Conservation (phyloP, 2,797 vertebrate genomes). For the Somateria mollissima region DNA sequence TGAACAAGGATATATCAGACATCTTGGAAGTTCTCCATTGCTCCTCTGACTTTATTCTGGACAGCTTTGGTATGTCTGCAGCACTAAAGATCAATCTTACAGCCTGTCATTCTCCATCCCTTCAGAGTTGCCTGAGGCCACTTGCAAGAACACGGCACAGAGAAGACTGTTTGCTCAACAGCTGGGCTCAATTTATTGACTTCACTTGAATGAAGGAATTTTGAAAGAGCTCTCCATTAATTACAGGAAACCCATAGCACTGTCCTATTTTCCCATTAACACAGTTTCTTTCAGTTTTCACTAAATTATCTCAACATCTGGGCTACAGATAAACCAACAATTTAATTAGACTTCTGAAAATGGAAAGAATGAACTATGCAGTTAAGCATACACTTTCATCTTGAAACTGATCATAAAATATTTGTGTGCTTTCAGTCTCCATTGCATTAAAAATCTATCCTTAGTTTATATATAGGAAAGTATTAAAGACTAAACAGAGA, state of each 20-base stretch:
- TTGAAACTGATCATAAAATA: conserved; percentile 72
- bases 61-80: neutral
- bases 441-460: conserved; percentile 37
- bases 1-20: neutral
- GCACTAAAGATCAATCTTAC: conserved; percentile 57
- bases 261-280: conserved; percentile 86
- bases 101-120: conserved; percentile 40
- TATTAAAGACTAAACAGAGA: conserved; percentile 37
- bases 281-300: conserved; percentile 79
- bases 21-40: neutral
- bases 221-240: conserved; percentile 81
- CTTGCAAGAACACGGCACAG: conserved; percentile 25
- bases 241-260: conserved; percentile 86
- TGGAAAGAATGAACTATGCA: conserved; percentile 46
- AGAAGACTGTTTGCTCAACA: conserved; percentile 77
- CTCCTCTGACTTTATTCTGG: neutral
- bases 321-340: conserved; percentile 79
- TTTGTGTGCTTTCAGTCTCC: conserved; percentile 49
- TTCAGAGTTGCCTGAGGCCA: conserved; percentile 26
- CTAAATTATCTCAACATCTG: conserved; percentile 86
- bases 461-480: conserved; percentile 24
- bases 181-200: conserved; percentile 83
- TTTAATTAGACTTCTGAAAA: conserved; percentile 76
- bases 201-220: conserved; percentile 77
- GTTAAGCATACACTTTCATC: conserved; percentile 69